These are phyloP conservation scores for Drosophila novamexicana DNA, from an alignment of 1,140 invertebrate genomes.

Conservation along the genomic window DNA sequence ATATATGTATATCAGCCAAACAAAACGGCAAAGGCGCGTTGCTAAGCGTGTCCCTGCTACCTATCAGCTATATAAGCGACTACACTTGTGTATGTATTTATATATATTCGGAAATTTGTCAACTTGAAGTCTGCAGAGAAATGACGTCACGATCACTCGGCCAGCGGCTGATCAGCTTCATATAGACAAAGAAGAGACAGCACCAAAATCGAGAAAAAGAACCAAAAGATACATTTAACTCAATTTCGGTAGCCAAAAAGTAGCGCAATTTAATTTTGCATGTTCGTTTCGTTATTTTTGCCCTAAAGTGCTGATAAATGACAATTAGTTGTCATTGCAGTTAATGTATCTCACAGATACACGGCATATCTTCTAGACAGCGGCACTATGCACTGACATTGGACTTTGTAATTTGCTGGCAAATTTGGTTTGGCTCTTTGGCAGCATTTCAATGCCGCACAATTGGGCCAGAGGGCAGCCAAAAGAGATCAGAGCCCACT, in stretches of 20 bases:
- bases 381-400: constrained; percentile 60
- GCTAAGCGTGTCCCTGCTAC: constrained; percentile 38
- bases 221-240: constrained; percentile 44
- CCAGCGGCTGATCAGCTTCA: constrained; percentile 57
- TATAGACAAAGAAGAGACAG: constrained; percentile 18
- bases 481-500: constrained; percentile 5
- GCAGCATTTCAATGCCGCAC: constrained; percentile 65
- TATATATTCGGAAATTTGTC: constrained; percentile 31
- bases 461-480: constrained; percentile 38
- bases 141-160: constrained; percentile 76
- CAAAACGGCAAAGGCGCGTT: constrained; percentile 26
- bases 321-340: constrained; percentile 45
- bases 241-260: constrained; percentile 50
- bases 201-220: constrained; percentile 26
- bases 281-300: constrained; percentile 51
- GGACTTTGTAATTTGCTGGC: constrained; percentile 61
- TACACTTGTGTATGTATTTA: constrained; percentile 12
- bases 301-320: constrained; percentile 67
- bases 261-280: constrained; percentile 6
- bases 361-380: constrained; percentile 49
- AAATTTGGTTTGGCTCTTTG: constrained; percentile 42
- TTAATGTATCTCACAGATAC: constrained; percentile 52
- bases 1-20: constrained; percentile 22
- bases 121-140: constrained; percentile 17
- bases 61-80: constrained; percentile 17